Percentiles rank a stretch among this genome's conserved stretches.
Conservation (phyloP, 53 echinoderm and acorn worm genomes). For the Echinarachnius parma region DNA sequence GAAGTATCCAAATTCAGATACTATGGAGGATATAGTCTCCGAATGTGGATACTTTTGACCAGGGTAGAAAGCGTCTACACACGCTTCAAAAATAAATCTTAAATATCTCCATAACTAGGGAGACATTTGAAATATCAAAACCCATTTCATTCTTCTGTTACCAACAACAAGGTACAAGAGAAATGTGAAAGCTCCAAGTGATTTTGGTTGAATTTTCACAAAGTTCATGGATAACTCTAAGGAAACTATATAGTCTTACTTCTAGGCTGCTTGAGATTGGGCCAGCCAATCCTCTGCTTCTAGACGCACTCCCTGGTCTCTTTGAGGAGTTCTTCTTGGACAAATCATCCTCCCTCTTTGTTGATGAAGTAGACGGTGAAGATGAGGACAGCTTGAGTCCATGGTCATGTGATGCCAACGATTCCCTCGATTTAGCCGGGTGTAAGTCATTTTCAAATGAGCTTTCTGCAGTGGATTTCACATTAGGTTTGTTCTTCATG, state of each 20-base stretch:
- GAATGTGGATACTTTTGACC: too few relatives aligned
- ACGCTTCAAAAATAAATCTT: too few relatives aligned
- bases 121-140: too few relatives aligned
- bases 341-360: conserved; percentile 12
- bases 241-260: conserved; percentile 33
- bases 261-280: conserved; percentile 89
- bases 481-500: conserved; percentile 50
- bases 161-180: too few relatives aligned
- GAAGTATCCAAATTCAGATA: too few relatives aligned
- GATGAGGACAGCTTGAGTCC: background rate
- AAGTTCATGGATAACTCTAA: background rate
- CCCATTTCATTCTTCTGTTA: background rate
- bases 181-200: too few relatives aligned
- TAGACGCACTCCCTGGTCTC: conserved; percentile 62
- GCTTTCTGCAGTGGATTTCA: too few relatives aligned
- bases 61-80: too few relatives aligned
- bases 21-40: too few relatives aligned
- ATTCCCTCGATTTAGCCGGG: conserved; percentile 17
- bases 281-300: conserved; percentile 75
- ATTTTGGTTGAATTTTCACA: background rate
- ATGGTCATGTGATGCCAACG: background rate
- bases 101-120: too few relatives aligned
- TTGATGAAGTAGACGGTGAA: background rate
- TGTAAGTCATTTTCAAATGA: conserved; percentile 6
- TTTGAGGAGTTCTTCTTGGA: conserved; percentile 32